phyloP scores from a whole-genome alignment of 2,797 vertebrate genomes.

The Cyclura pinguis region DNA sequence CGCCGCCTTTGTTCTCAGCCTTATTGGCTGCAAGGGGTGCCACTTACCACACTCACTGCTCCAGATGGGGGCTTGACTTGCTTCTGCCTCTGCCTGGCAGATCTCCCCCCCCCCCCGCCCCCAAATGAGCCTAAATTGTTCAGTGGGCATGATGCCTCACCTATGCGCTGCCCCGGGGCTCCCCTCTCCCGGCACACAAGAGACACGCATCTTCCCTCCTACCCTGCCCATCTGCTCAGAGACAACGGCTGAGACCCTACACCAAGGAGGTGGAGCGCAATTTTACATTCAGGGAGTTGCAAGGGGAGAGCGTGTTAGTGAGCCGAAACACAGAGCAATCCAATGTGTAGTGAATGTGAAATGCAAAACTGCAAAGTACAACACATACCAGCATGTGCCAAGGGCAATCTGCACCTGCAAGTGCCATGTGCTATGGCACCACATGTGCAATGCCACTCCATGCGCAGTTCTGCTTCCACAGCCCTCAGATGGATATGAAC shows the following conservation, averaged over 20 bases:
- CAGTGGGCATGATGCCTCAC: too few species aligned
- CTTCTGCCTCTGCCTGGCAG: background rate
- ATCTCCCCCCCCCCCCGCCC: background rate
- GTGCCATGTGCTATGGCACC: background rate
- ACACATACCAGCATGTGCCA: too few species aligned
- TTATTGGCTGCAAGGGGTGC: conserved; percentile 14
- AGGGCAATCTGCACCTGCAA: too few species aligned
- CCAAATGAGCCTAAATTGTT: background rate
- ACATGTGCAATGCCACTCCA: background rate
- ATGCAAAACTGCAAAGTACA: too few species aligned
- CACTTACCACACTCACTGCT: background rate
- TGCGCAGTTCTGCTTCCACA: too few species aligned
- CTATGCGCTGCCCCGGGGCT: background rate
- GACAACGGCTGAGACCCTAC: background rate
- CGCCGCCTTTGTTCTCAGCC: background rate
- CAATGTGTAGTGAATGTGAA: too few species aligned
- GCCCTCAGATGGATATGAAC: too few species aligned
- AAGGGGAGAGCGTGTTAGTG: too few species aligned
- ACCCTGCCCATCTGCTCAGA: background rate
- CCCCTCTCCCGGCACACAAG: background rate
- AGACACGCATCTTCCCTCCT: background rate
- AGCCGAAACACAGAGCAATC: too few species aligned
- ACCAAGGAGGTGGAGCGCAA: too few species aligned
- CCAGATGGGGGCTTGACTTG: background rate
- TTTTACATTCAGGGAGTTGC: too few species aligned